phyloP scores from a whole-genome alignment of 2,888 invertebrate species.

The Branchipolynoe longqiensis region DNA sequence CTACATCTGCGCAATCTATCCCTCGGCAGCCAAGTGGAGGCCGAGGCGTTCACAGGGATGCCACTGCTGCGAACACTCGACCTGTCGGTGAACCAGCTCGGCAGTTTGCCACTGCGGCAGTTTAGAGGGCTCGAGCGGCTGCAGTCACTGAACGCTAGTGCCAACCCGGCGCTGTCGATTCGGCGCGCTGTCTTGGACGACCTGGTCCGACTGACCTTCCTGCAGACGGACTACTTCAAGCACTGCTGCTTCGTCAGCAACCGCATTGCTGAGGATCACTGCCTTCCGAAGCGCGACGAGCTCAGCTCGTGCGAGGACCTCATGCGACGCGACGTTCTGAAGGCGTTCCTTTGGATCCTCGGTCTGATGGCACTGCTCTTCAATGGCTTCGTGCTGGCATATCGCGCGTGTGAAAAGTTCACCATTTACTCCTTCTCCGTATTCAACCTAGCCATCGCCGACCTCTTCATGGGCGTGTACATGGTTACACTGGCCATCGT shows the following conservation, averaged over 20 bases:
- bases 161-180: neutral
- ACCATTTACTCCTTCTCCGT: constrained; percentile 45
- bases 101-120: neutral
- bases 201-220: constrained; percentile 33
- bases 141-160: neutral
- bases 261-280: constrained; percentile 65
- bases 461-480: constrained; percentile 71
- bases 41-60: constrained; percentile 28
- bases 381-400: constrained; percentile 66
- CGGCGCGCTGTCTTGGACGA: neutral
- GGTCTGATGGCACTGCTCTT: constrained; percentile 68
- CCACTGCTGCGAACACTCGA: constrained; percentile 16
- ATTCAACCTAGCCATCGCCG: constrained; percentile 68
- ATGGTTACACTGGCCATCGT: constrained; percentile 69
- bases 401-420: constrained; percentile 51
- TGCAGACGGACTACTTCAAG: constrained; percentile 53
- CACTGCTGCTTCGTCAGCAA: constrained; percentile 59
- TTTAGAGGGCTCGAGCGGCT: constrained; percentile 5
- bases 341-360: constrained; percentile 67
- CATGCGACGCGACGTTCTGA: constrained; percentile 66
- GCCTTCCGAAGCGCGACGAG: constrained; percentile 70
- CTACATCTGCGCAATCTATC: neutral
- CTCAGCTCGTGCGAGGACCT: constrained; percentile 71
- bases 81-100: constrained; percentile 18
- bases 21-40: neutral